These are phyloP conservation scores for Crax fasciolata DNA, from an alignment of 2,797 vertebrate species.

Conservation along the genomic window DNA sequence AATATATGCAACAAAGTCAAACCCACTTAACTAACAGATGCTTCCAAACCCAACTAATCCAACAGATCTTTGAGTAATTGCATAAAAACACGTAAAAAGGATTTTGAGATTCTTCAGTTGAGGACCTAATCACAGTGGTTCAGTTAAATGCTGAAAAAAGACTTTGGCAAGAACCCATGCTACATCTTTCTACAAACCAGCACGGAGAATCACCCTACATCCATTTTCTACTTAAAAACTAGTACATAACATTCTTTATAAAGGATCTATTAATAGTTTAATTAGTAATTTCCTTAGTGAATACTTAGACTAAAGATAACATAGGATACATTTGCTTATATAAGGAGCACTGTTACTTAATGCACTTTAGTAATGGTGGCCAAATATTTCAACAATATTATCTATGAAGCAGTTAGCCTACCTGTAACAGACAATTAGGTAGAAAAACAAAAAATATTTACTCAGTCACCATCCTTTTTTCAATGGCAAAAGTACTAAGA, in stretches of 20 bases:
- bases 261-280: background rate
- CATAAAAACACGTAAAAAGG: background rate
- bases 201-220: background rate
- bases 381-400: background rate
- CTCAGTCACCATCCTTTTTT: background rate
- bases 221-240: background rate
- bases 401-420: background rate
- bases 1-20: background rate
- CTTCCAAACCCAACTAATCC: background rate
- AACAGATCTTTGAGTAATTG: background rate
- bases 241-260: background rate
- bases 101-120: background rate
- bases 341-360: background rate
- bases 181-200: background rate
- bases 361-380: background rate
- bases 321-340: background rate
- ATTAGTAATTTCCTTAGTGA: background rate
- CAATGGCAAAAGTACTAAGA: background rate
- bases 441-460: background rate
- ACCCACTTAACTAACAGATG: background rate
- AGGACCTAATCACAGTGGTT: background rate
- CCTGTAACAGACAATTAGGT: background rate
- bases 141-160: background rate
- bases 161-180: background rate
- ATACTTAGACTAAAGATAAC: background rate